Conservation (phyloP, 1,140 invertebrate species). For the Euura saliciscinereae region DNA sequence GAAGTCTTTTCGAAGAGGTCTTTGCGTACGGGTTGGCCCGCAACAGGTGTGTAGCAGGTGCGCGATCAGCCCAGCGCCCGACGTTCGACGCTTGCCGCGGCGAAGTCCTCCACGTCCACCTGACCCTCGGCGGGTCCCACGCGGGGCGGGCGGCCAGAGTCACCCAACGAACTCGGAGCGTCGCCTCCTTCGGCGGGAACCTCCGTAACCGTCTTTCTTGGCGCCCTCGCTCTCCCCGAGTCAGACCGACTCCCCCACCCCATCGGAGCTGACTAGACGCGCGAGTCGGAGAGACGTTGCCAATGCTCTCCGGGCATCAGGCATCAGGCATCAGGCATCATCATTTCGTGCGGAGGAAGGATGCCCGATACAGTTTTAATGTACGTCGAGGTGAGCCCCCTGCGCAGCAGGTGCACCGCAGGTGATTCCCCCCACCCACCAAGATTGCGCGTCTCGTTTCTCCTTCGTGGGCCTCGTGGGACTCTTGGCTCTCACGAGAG, state of each 20-base stretch:
- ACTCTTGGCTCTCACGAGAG: background rate
- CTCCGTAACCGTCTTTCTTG: slow-evolving; percentile 42
- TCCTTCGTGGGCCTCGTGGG: slow-evolving; percentile 8
- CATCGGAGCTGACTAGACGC: slow-evolving; percentile 9
- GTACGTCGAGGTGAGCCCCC: slow-evolving; percentile 41
- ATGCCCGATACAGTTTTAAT: slow-evolving; percentile 48
- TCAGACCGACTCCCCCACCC: slow-evolving; percentile 26
- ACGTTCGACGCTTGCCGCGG: slow-evolving; percentile 27
- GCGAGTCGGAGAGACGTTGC: slow-evolving; percentile 3
- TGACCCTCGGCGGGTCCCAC: slow-evolving; percentile 42
- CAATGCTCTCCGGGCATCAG: slow-evolving; percentile 9
- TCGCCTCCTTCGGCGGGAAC: slow-evolving; percentile 15
- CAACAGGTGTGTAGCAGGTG: slow-evolving; percentile 55
- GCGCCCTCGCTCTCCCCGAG: slow-evolving; percentile 23
- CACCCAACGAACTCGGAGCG: background rate
- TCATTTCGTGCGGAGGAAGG: slow-evolving; percentile 20
- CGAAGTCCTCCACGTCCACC: slow-evolving; percentile 48
- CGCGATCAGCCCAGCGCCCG: slow-evolving; percentile 34
- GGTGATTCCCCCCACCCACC: slow-evolving; percentile 37
- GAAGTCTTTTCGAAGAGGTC: slow-evolving; percentile 33
- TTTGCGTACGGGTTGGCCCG: slow-evolving; percentile 36
- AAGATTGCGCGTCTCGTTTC: slow-evolving; percentile 5
- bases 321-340: background rate
- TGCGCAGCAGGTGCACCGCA: slow-evolving; percentile 46
- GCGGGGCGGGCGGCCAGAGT: slow-evolving; percentile 33